phyloP scores from a whole-genome alignment of 2,888 invertebrate species.

The Trisateles emortualis region DNA sequence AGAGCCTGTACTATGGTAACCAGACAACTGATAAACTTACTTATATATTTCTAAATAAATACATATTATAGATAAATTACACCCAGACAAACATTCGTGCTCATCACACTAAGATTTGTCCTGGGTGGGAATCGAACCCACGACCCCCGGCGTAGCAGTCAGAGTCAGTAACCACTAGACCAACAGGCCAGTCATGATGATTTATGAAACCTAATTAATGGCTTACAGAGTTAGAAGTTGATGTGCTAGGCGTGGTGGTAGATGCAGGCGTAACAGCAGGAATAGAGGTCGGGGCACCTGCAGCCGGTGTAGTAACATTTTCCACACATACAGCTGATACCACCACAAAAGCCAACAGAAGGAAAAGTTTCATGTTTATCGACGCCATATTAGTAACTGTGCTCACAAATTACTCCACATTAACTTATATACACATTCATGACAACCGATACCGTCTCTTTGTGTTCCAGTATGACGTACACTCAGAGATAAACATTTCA shows the following conservation, averaged over 20 bases:
- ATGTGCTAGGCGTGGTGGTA: not conserved
- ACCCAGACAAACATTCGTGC: no score
- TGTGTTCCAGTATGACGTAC: constrained; percentile 25
- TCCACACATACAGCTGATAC: constrained; percentile 47
- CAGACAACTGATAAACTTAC: no score
- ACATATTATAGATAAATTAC: no score
- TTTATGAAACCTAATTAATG: no score
- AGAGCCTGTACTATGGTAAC: no score
- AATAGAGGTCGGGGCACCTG: constrained; percentile 17
- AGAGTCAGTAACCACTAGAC: no score
- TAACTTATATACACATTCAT: constrained; percentile 44
- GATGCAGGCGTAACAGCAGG: constrained; percentile 10
- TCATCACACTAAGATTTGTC: no score
- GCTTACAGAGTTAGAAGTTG: not conserved
- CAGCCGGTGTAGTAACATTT: constrained; percentile 30
- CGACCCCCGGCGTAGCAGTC: no score
- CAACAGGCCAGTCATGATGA: no score
- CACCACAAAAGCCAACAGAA: constrained; percentile 45
- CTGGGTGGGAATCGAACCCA: no score
- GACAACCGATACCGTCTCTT: constrained; percentile 35
- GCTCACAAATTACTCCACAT: constrained; percentile 25
- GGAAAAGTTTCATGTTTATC: constrained; percentile 44
- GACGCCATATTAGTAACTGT: constrained; percentile 47
- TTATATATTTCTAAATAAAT: no score
- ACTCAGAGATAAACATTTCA: constrained; percentile 29